Evolutionary conservation across 2,888 invertebrate genomes (phyloP), one percentile per base, ranked within the genome.

Genomic region (Eristalis intricaria): DNA sequence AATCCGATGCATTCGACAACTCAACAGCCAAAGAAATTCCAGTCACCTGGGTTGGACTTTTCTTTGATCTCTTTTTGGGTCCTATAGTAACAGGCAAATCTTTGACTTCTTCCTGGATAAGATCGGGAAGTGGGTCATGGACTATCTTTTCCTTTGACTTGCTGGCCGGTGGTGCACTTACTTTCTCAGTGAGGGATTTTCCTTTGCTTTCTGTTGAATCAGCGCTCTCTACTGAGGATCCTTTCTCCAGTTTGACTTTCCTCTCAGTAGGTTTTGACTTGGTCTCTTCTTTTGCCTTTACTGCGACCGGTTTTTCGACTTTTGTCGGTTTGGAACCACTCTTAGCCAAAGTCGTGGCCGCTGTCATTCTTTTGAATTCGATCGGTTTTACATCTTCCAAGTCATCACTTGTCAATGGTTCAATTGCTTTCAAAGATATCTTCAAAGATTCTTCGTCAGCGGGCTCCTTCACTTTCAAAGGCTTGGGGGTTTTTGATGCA

Each of bases 301-400:
- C 22, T 40, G 23, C n/a, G 87, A 71, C 71, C 84, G 88, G 71
- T 79, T 88, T 88, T 8, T 88, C 89, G 11, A 43, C 66, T 61
- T 66, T 81, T 1, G 43, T 43, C 38, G 43, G 22, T 74, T 80
- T 89, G 19, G 43, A 32, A 40, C n/a, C 35, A 32, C 32, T 10
- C 65, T 80, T 83, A 4, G 63, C 15, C 7, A 65, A 29, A 4
- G 68, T 82, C 0, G 60, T 32, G 19, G 40, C 23, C 23, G 29
- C 0, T 35, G 88, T 86, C 88, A 89, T 89, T 65, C 89, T 70
- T 35, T 88, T 89, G 50, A 89, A 88, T 73, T 90, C 89, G 11
- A 82, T 81, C 22, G 87, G 78, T 50, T 89, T 89, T 66, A 89
- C 87, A 19, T 89, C 82, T 68, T 84, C 80, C 19, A 75, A 61